Percentiles rank a stretch among this genome's conserved stretches.
Conservation (phyloP, 2,888 invertebrate species). For the Onchidella celtica region DNA sequence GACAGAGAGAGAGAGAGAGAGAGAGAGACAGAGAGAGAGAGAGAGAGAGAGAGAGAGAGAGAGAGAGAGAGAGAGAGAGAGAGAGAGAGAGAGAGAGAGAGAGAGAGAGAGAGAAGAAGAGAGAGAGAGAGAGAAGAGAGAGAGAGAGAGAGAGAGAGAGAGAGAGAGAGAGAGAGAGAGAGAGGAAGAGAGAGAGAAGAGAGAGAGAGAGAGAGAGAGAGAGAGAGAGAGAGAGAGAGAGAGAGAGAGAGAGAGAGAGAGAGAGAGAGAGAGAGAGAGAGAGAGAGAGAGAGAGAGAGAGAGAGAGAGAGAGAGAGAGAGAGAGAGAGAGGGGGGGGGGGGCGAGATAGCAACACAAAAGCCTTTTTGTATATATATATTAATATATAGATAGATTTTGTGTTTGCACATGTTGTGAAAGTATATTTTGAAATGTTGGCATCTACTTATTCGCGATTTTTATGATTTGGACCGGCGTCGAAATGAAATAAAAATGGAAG, state of each 20-base stretch:
- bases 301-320: too few species aligned
- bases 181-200: conserved; percentile 31
- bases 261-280: conserved; percentile 26
- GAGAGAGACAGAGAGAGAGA: conserved; percentile 16
- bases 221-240: conserved; percentile 17
- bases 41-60: background rate
- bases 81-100: background rate
- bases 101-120: conserved; percentile 2
- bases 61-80: background rate
- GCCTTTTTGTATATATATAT: too few species aligned
- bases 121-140: background rate
- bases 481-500: too few species aligned
- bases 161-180: conserved; percentile 9
- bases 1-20: conserved; percentile 8
- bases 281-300: conserved; percentile 19
- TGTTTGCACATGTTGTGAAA: too few species aligned
- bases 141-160: background rate
- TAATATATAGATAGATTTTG: too few species aligned
- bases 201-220: background rate
- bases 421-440: too few species aligned
- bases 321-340: too few species aligned
- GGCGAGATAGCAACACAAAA: too few species aligned
- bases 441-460: too few species aligned
- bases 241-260: conserved; percentile 25
- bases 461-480: too few species aligned